Conservation (phyloP, 2,113 vertebrate species). For the Physeter macrocephalus region DNA sequence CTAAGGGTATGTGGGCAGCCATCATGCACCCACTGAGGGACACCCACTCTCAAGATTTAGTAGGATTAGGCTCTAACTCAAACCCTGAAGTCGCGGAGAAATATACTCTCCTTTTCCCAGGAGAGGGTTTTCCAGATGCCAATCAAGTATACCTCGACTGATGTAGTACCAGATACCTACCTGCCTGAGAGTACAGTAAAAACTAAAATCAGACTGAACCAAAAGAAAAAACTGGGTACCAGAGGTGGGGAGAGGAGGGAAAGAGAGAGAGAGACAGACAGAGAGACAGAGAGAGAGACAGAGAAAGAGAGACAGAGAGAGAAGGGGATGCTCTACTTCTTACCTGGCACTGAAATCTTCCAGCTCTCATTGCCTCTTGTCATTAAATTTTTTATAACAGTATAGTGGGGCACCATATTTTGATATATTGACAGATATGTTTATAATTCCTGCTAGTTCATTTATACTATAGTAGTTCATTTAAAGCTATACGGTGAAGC, state of each 20-base stretch:
- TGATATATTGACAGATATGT: background rate
- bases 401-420: background rate
- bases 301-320: background rate
- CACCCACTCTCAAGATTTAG: background rate
- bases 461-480: background rate
- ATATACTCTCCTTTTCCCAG: background rate
- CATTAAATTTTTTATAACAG: background rate
- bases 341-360: background rate
- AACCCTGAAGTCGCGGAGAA: background rate
- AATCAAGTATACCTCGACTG: background rate
- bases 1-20: constrained; percentile 46
- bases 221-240: background rate
- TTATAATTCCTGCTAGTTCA: background rate
- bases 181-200: background rate
- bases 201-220: background rate
- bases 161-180: background rate
- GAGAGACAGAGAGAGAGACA: background rate
- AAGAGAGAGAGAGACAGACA: background rate
- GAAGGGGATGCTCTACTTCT: background rate
- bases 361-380: background rate
- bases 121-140: background rate
- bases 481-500: background rate
- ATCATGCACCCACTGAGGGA: background rate
- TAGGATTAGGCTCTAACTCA: background rate
- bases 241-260: too few relatives aligned